Conservation (phyloP, 1,140 invertebrate species). For the Drosophila nikananu region DNA sequence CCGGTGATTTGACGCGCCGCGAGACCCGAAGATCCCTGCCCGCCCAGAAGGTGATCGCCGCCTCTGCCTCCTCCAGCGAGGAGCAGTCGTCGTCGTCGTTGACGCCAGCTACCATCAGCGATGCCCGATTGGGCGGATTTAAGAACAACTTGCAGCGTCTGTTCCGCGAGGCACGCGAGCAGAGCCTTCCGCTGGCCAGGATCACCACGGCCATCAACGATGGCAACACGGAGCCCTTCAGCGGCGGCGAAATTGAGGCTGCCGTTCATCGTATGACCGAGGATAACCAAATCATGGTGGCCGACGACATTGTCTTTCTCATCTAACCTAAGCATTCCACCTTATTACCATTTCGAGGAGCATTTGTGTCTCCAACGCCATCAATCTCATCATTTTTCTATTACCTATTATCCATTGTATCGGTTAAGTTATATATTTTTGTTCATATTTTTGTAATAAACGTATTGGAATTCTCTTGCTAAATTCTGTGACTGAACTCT, state of each 20-base stretch:
- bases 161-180: conserved; percentile 90
- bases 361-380: conserved; percentile 3
- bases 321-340: conserved; percentile 87
- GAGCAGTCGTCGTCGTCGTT: conserved; percentile 11
- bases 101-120: conserved; percentile 49
- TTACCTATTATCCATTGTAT: conserved; percentile 6
- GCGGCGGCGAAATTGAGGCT: conserved; percentile 90
- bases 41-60: not conserved
- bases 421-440: conserved; percentile 38
- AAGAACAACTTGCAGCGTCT: conserved; percentile 88
- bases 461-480: conserved; percentile 16
- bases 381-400: conserved; percentile 5
- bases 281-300: conserved; percentile 96
- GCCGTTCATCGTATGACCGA: conserved; percentile 94
- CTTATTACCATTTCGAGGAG: not conserved
- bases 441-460: conserved; percentile 40
- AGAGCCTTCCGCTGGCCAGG: conserved; percentile 88
- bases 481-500: not conserved
- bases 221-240: conserved; percentile 88
- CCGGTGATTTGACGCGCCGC: conserved; percentile 75
- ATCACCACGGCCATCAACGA: conserved; percentile 88
- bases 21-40: conserved; percentile 71
- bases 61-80: conserved; percentile 4
- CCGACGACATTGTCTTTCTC: conserved; percentile 94
- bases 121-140: conserved; percentile 86